These are phyloP conservation scores for Chionoecetes opilio DNA, from an alignment of 1,140 invertebrate species.

Conservation along the genomic window DNA sequence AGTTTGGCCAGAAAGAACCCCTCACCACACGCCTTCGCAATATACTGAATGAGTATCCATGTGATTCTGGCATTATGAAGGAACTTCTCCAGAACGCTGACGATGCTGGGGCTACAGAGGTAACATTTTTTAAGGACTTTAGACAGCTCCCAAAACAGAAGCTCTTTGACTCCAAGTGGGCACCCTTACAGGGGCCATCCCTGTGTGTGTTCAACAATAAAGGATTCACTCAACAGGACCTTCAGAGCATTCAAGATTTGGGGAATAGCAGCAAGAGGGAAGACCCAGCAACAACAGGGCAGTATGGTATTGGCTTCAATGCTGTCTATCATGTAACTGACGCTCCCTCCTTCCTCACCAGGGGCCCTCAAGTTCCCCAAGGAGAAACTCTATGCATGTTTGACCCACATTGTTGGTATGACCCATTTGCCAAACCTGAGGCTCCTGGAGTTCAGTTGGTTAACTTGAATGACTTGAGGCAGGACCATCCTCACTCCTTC, in stretches of 20 bases:
- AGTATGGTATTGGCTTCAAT: constrained; percentile 74
- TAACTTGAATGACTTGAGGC: constrained; percentile 36
- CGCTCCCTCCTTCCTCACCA: constrained; percentile 65
- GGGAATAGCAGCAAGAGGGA: constrained; percentile 77
- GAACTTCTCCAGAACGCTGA: constrained; percentile 81
- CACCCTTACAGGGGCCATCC: constrained; percentile 82
- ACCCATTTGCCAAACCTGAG: constrained; percentile 40
- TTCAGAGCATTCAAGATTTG: constrained; percentile 82
- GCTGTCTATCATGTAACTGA: constrained; percentile 72
- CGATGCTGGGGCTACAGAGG: constrained; percentile 83
- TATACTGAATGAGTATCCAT: constrained; percentile 62
- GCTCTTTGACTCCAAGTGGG: constrained; percentile 78
- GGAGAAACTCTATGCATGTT: constrained; percentile 64
- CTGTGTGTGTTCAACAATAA: constrained; percentile 83
- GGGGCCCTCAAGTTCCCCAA: constrained; percentile 9
- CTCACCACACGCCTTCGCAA: constrained; percentile 62
- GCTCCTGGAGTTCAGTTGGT: constrained; percentile 43
- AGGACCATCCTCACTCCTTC: constrained; percentile 60
- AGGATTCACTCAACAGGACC: constrained; percentile 82
- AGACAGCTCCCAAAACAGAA: constrained; percentile 78
- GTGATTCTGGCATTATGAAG: constrained; percentile 66
- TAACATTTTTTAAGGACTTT: constrained; percentile 83
- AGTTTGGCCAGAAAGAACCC: constrained; percentile 64
- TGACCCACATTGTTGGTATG: constrained; percentile 69
- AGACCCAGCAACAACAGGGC: constrained; percentile 57